Evolutionary conservation across 2,888 invertebrate species (phyloP).

Genomic region (Actias luna): DNA sequence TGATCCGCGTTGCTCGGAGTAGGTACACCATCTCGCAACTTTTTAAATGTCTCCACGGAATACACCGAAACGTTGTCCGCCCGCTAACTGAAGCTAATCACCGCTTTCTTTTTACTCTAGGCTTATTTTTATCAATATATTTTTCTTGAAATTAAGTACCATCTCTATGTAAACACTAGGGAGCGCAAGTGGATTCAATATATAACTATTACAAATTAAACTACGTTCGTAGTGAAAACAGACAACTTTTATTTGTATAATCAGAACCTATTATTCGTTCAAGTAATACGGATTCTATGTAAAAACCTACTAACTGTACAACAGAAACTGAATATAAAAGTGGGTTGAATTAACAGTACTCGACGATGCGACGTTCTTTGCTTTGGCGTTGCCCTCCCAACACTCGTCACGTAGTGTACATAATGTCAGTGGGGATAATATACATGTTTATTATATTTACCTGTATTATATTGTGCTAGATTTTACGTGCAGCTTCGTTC

Average conservation of each 20-base stretch:
- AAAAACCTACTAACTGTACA: not conserved
- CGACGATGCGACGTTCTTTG: not conserved
- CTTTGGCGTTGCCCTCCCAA: not conserved
- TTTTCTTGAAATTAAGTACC: not conserved
- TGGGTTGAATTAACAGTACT: not conserved
- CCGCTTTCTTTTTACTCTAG: constrained; percentile 20
- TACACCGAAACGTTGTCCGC: constrained; percentile 13
- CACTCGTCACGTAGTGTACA: not conserved
- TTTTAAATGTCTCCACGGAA: constrained; percentile 32
- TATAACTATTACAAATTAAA: constrained; percentile 26
- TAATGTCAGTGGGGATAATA: not conserved
- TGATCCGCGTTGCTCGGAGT: constrained; percentile 11
- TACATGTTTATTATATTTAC: not conserved
- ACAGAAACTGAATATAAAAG: not conserved
- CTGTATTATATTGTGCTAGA: too few relatives aligned
- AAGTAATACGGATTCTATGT: not conserved
- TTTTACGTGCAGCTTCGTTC: too few relatives aligned
- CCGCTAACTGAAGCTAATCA: constrained; percentile 26
- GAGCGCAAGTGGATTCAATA: constrained; percentile 14
- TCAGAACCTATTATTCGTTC: not conserved
- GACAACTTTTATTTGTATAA: not conserved
- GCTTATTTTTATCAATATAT: not conserved
- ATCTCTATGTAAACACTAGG: not conserved
- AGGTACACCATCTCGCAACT: constrained; percentile 27
- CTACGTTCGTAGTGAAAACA: constrained; percentile 39